phyloP scores from a whole-genome alignment of 2,888 invertebrate genomes.

The Chrysolina oricalcia region DNA sequence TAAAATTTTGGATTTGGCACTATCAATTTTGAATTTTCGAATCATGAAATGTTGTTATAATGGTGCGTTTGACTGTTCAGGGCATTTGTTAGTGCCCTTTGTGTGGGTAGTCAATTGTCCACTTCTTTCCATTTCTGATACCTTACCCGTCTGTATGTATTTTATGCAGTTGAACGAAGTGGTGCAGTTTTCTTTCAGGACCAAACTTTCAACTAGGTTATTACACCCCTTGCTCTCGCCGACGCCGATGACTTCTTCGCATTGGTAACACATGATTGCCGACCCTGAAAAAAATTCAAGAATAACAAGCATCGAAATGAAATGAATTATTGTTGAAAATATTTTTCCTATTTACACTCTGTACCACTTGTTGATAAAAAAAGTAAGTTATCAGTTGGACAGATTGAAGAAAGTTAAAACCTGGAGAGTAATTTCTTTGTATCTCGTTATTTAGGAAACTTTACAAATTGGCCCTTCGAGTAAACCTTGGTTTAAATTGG shows the following conservation, averaged over 20 bases:
- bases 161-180: constrained; percentile 32
- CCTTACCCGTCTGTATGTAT: constrained; percentile 35
- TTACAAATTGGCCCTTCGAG: too few species aligned
- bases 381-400: too few species aligned
- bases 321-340: too few species aligned
- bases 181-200: constrained; percentile 32
- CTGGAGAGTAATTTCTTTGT: too few species aligned
- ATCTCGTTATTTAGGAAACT: too few species aligned
- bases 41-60: too few species aligned
- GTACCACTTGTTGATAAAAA: too few species aligned
- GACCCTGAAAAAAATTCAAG: constrained; percentile 14
- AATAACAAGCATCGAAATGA: not conserved
- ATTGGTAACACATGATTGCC: constrained; percentile 32
- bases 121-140: not conserved
- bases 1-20: too few species aligned
- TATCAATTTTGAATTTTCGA: too few species aligned
- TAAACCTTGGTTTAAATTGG: too few species aligned
- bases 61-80: not conserved
- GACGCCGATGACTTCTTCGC: constrained; percentile 23
- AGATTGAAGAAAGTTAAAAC: too few species aligned
- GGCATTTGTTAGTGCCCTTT: not conserved
- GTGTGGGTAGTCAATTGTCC: not conserved
- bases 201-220: constrained; percentile 13
- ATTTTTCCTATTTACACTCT: too few species aligned
- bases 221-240: constrained; percentile 20